A percentile compares a stretch with the other conserved stretches of the same genome.
Conservation (phyloP, 2,888 invertebrate genomes). For the Chydorus sphaericus region DNA sequence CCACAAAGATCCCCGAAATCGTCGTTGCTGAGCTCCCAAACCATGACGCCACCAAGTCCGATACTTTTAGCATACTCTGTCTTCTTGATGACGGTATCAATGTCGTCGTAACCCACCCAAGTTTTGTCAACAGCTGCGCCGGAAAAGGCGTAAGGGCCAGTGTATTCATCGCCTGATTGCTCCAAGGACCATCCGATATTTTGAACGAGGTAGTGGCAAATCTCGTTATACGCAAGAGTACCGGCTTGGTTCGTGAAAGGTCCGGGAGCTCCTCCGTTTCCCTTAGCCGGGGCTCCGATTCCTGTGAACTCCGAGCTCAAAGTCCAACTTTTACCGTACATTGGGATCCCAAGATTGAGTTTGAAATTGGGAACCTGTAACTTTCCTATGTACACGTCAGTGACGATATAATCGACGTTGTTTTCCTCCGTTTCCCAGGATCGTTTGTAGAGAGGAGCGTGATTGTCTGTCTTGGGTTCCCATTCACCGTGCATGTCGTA, state of each 20-base stretch:
- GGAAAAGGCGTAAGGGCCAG: constrained; percentile 11
- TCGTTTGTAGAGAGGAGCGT: constrained; percentile 13
- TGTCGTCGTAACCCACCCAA: constrained; percentile 29
- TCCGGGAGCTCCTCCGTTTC: constrained; percentile 13
- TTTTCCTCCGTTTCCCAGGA: background rate
- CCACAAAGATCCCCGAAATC: constrained; percentile 12
- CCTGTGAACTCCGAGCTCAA: constrained; percentile 11
- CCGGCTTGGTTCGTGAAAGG: constrained; percentile 13
- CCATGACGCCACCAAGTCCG: constrained; percentile 17
- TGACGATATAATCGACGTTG: constrained; percentile 22
- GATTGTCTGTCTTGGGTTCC: constrained; percentile 3
- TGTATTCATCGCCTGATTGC: no score
- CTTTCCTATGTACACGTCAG: constrained; percentile 23
- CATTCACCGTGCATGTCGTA: constrained; percentile 13
- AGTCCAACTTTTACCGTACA: constrained; percentile 21
- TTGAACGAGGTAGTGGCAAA: constrained; percentile 18
- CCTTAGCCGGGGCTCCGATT: constrained; percentile 8
- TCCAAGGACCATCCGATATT: background rate
- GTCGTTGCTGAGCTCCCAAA: constrained; percentile 16
- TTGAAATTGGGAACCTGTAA: constrained; percentile 17
- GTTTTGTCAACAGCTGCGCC: constrained; percentile 3
- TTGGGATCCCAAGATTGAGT: constrained; percentile 20
- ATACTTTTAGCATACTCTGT: constrained; percentile 13
- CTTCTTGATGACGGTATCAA: constrained; percentile 22
- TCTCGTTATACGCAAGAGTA: constrained; percentile 13